A percentile compares a stretch with the other conserved stretches of the same genome.
phyloP scores from a whole-genome alignment of 2,888 invertebrate species.

The Drosophila suboccidentalis region DNA sequence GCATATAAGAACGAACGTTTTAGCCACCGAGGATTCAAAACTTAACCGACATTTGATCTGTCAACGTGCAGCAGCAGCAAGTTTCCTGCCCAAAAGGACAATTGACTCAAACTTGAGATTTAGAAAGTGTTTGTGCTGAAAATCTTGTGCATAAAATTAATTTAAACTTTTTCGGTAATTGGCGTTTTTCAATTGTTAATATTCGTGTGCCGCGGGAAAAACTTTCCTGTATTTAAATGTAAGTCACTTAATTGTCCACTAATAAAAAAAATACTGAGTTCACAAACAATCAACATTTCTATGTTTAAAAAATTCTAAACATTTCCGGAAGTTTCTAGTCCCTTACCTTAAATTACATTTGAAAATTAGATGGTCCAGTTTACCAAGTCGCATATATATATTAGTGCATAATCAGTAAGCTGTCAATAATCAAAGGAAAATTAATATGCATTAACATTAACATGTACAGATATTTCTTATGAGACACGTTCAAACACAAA shows the following conservation, averaged over 20 bases:
- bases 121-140: slow-evolving; percentile 23
- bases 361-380: not conserved
- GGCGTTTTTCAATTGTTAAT: slow-evolving; percentile 1
- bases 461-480: not conserved
- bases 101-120: slow-evolving; percentile 9
- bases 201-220: not conserved
- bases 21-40: slow-evolving; percentile 82
- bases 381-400: not conserved
- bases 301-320: not conserved
- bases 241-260: slow-evolving; percentile 15
- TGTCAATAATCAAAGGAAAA: not conserved
- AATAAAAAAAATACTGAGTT: not conserved
- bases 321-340: not conserved
- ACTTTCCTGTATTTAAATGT: slow-evolving; percentile 20
- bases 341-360: not conserved
- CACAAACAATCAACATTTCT: not conserved
- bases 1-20: slow-evolving; percentile 79
- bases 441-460: not conserved
- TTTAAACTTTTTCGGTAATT: not conserved
- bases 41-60: slow-evolving; percentile 84
- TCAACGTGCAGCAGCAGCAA: slow-evolving; percentile 68
- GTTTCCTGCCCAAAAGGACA: slow-evolving; percentile 1
- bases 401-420: not conserved
- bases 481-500: not conserved
- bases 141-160: slow-evolving; percentile 3